A percentile compares a stretch with the other conserved stretches of the same genome.
phyloP scores from a whole-genome alignment of 1,140 invertebrate genomes.

The Drosophila navojoa region DNA sequence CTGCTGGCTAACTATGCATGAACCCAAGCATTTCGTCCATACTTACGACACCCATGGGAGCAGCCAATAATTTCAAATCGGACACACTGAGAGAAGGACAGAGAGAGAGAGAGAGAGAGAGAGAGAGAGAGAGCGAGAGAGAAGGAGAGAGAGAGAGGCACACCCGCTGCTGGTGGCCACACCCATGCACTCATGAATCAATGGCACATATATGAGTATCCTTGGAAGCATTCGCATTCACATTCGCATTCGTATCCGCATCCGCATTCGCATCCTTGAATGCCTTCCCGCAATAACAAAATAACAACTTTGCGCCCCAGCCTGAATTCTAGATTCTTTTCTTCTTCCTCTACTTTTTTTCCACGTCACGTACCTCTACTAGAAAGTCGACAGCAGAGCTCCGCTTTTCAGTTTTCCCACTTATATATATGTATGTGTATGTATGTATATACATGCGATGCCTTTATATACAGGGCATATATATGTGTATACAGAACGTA shows the following conservation, averaged over 20 bases:
- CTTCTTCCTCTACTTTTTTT: background rate
- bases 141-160: background rate
- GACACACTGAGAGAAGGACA: slow-evolving; percentile 47
- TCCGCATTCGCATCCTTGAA: slow-evolving; percentile 32
- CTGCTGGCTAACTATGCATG: slow-evolving; percentile 61
- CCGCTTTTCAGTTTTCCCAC: slow-evolving; percentile 38
- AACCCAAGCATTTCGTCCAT: slow-evolving; percentile 51
- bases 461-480: background rate
- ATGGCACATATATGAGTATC: slow-evolving; percentile 55
- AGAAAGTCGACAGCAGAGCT: slow-evolving; percentile 16
- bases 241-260: slow-evolving; percentile 24
- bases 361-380: slow-evolving; percentile 51
- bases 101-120: background rate
- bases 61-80: slow-evolving; percentile 81
- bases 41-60: slow-evolving; percentile 81
- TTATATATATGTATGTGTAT: slow-evolving; percentile 9
- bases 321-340: slow-evolving; percentile 56
- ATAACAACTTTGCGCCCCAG: slow-evolving; percentile 27
- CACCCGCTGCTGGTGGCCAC: slow-evolving; percentile 11
- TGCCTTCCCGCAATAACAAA: slow-evolving; percentile 35
- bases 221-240: slow-evolving; percentile 17
- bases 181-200: slow-evolving; percentile 67
- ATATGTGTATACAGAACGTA: background rate
- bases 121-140: too few relatives aligned
- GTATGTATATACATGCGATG: background rate